These are phyloP conservation scores for Acleris sparsana DNA, from an alignment of 2,888 invertebrate species.

Conservation along the genomic window DNA sequence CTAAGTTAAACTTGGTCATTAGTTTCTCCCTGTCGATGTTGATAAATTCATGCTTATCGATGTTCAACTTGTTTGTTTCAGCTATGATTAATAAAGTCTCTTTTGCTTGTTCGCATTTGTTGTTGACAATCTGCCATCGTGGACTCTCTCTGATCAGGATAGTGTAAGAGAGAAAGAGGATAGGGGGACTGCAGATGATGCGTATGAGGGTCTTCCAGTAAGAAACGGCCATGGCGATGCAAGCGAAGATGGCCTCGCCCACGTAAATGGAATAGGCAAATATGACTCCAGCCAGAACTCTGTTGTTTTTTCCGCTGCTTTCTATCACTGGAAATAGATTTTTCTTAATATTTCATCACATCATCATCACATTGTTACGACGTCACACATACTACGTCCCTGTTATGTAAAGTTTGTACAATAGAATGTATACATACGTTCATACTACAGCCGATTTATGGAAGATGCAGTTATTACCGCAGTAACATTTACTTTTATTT, in stretches of 20 bases:
- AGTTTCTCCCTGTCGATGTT: constrained; percentile 53
- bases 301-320: constrained; percentile 57
- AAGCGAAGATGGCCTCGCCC: constrained; percentile 64
- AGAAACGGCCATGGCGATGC: constrained; percentile 63
- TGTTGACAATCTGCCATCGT: constrained; percentile 68
- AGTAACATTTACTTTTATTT: not conserved
- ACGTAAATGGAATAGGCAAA: constrained; percentile 64
- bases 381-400: no score
- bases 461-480: not conserved
- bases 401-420: no score
- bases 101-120: constrained; percentile 61
- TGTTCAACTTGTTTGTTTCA: constrained; percentile 57
- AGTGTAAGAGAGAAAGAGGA: constrained; percentile 56
- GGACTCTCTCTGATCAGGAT: constrained; percentile 65
- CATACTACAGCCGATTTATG: no score
- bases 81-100: constrained; percentile 54
- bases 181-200: constrained; percentile 63
- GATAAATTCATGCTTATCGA: constrained; percentile 54
- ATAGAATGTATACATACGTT: no score
- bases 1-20: constrained; percentile 60
- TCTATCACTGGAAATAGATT: constrained; percentile 62
- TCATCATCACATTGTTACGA: no score
- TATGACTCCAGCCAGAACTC: constrained; percentile 63
- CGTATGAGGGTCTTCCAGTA: constrained; percentile 66
- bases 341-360: not conserved